Evolutionary conservation across 2,113 vertebrate genomes (phyloP).

Genomic region (Ifrita kowaldi): DNA sequence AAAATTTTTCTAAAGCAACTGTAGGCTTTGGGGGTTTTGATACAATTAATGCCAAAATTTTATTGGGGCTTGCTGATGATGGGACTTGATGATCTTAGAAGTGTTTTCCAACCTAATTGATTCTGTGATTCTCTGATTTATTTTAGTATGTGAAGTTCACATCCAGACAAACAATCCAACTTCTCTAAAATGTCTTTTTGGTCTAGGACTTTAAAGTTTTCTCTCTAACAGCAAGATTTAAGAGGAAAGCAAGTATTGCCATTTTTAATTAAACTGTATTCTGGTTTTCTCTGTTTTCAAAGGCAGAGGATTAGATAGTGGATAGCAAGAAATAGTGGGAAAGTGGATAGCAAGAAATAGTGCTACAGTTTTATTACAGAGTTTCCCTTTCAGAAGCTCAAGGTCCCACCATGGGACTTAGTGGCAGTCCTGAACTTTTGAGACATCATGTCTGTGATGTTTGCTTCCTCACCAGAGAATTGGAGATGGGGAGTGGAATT

Average conservation of each 20-base stretch:
- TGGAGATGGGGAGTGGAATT: background rate
- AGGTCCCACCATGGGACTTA: rapidly evolving
- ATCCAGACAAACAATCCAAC: background rate
- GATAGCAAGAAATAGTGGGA: background rate
- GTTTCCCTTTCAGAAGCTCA: background rate
- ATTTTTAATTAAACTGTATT: background rate
- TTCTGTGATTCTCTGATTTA: background rate
- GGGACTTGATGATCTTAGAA: background rate
- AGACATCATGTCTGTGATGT: rapidly evolving
- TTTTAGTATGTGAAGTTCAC: background rate
- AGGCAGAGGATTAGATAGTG: background rate
- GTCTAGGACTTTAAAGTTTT: background rate
- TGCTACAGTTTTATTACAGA: background rate
- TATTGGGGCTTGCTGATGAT: background rate
- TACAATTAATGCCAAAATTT: background rate
- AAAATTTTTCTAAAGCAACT: background rate
- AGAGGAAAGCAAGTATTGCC: background rate
- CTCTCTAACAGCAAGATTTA: background rate
- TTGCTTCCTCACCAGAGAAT: background rate
- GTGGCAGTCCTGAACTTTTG: background rate
- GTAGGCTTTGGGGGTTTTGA: background rate
- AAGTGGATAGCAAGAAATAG: background rate
- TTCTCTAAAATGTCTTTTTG: background rate
- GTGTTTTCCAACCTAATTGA: background rate
- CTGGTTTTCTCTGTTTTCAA: background rate